Conservation (phyloP, 2,113 vertebrate genomes). For the Laticauda colubrina region DNA sequence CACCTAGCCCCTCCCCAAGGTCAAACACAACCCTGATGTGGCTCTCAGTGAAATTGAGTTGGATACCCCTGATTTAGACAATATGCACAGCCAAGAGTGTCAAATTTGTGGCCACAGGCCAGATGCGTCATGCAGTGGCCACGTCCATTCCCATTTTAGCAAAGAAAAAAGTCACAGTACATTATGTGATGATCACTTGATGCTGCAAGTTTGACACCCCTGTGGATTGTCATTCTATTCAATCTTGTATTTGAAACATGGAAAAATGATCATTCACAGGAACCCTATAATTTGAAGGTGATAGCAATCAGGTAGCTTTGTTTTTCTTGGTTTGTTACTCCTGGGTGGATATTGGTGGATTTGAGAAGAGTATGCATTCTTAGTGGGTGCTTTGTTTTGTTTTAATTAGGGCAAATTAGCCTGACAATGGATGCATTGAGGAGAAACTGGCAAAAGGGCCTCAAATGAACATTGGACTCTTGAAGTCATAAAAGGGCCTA, state of each 20-base stretch:
- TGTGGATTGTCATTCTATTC: neutral
- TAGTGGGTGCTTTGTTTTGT: neutral
- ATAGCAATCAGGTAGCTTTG: neutral
- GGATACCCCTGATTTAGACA: too few relatives aligned
- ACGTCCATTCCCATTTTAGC: too few relatives aligned
- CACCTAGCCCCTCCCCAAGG: too few relatives aligned
- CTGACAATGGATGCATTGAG: neutral
- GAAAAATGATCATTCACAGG: neutral
- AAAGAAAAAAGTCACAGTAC: too few relatives aligned
- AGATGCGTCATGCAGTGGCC: too few relatives aligned
- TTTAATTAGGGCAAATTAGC: neutral
- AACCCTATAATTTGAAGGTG: neutral
- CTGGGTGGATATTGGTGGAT: neutral
- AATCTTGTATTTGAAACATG: neutral
- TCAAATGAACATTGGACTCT: neutral
- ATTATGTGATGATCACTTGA: too few relatives aligned
- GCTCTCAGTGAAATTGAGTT: too few relatives aligned
- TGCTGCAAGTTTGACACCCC: too few relatives aligned
- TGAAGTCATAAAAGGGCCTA: neutral
- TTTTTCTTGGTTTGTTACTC: neutral
- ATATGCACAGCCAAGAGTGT: too few relatives aligned
- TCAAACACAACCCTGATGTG: too few relatives aligned
- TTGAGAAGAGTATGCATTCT: neutral
- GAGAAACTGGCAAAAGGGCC: neutral
- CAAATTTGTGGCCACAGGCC: too few relatives aligned